Evolutionary conservation across 1,140 invertebrate genomes (phyloP), one percentile per base, ranked within the genome.

Genomic region (Drosophila subobscura): DNA sequence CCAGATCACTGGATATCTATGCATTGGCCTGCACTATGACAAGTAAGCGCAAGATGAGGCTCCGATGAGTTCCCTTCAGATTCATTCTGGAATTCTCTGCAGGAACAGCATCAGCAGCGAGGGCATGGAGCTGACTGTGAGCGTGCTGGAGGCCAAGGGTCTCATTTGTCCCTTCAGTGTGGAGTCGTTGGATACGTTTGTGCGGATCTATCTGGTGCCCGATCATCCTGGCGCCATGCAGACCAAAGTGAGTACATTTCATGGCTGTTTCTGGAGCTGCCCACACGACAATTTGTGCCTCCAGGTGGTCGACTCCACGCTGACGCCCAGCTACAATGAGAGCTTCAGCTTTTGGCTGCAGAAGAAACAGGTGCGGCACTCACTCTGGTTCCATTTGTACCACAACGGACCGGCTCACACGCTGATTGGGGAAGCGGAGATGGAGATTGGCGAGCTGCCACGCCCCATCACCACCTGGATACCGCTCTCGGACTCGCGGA

Each of bases 11-110:
- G 96, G 96, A 1, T 94, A 96, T 81, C 91, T 97, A 0, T 96
- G 96, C 90, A 93, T 97, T 60, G 95, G 95, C 2, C 92, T 97
- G 27, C 95, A 97, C 85, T 95, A 96, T 77, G 96, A 97, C 83
- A 95, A 94, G 94, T 95, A 49, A 7, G 0, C 0, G 16, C 16
- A 20, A 0, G 16, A 4, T 3, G 8, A 5, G 2, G 5, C 16
- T 0, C 7, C n/a, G n/a, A n/a, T n/a, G 0, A 16, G 12, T 12
- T 4, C n/a, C 16, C 12, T 1, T 23, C 6, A 5, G 0, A 23
- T 7, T 16, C 16, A 7, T 29, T 23, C 22, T 5, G 29, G 8
- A 3, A 14, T 54, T 27, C 10, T 0, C 22, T 33, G 4, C 23
- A 77, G 63, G 45, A 77, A 55, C 44, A 65, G 74, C 33, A 70